Base-by-base conservation (phyloP, 2,888 invertebrate genomes). In the Ecdyonurus torrentis region DNA sequence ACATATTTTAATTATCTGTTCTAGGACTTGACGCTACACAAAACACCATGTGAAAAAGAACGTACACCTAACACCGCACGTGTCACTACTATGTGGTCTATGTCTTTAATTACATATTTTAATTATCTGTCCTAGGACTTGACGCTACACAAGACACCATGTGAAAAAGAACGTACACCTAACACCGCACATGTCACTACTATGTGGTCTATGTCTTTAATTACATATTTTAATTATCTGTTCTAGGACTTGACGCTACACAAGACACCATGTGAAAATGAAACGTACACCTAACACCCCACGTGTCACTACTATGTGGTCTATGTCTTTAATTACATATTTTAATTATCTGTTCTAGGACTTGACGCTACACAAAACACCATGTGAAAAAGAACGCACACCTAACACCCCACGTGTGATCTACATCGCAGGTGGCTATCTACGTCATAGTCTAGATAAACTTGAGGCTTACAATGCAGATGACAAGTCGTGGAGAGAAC, bases 361-460 rank as follows among this genome's bases (percentile, higher is more conserved):
- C 75, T 79, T 95, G 70, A 92, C 91, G 22, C 77, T 94, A 66
- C 94, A 95, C 73, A 91, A 91, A 70, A 85, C 86, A 68, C 87
- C 89, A 0, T 82, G 86, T 25, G 91, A 91, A 2, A 89, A 89
- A 69, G 90, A 92, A 71, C 78, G 94, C 64, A 86, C 87, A 60
- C 94, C 94, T 20, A 90, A 90, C 74, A 89, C 91, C 25, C 91
- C 92, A 0, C 82, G 91, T 63, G 87, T 94, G 67, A 91, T 95
- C 67, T 94, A 92, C 75, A 86, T 93, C 55, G 92, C 91, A 15
- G 95, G 95, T 18, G 95, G 95, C 0, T 95, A 93, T 75, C 83
- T 85, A 68, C 79, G 87, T 65, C 88, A 92, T 72, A 93, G 93
- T 0, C 78, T 95, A 65, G 91, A 91, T 73, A 83, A 88, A 66